Base-by-base conservation (phyloP, 2,113 vertebrate species). In the Mustela lutreola region DNA sequence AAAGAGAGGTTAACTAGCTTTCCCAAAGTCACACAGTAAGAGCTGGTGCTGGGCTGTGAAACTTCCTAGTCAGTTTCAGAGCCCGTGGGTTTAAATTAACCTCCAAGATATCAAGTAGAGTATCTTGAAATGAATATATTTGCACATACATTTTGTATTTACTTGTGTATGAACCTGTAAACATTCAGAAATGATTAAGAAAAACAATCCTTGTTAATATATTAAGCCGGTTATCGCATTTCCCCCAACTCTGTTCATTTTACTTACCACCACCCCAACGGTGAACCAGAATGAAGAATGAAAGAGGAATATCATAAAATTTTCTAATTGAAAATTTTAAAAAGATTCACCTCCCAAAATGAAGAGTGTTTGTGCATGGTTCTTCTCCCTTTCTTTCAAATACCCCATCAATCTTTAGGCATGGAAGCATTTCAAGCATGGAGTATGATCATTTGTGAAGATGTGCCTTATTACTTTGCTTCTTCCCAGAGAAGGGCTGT, bases 151-250 rank as follows among this genome's bases (percentile, higher is more conserved):
- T 86, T 94, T 95, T 71, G 36, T 36, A 78, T 48, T 81, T 78
- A 45, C 50, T 56, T 67, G 31, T n/a, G 21, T 36, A 63, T 39
- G 62, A 85, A 42, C 45, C 39, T 91, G 11, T 36, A 82, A 36
- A 91, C 82, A 31, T n/a, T 86, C 31, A 42, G 81, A 75, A 11
- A 70, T 91, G 58, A 16, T 36, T 91, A 82, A 95, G 56, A 91
- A 94, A 97, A 93, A 75, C 42, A 50, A 85, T n/a, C 75, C 15
- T 14, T 26, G 24, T 84, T 90, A 90, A 50, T 50, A 50, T 50
- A 62, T 62, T 53, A 81, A 91, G 22, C 48, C 21, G 63, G n/a
- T 39, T 28, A 62, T 50, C 67, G 18, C 33, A 36, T 71, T 84
- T 82, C 4, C 2, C 31, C 48, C 42, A 42, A 4, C 50, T 86